Conservation (phyloP, 2,888 invertebrate genomes). For the Ennomos fuscantarius region DNA sequence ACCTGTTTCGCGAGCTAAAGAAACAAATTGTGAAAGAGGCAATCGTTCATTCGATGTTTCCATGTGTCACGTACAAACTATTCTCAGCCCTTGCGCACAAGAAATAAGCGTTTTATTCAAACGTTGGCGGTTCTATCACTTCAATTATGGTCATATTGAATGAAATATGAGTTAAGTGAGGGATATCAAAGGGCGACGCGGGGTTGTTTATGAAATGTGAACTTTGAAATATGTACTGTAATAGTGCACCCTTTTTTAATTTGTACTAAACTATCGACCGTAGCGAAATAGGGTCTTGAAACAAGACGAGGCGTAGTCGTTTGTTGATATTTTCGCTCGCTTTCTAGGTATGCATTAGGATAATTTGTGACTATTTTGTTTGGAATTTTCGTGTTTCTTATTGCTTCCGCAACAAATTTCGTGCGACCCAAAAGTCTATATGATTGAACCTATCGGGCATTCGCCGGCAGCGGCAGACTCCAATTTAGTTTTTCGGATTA, state of each 20-base stretch:
- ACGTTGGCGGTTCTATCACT: slow-evolving; percentile 63
- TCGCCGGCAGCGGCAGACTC: slow-evolving; percentile 82
- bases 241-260: slow-evolving; percentile 81
- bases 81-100: slow-evolving; percentile 62
- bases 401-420: slow-evolving; percentile 85
- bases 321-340: slow-evolving; percentile 59
- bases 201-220: slow-evolving; percentile 80
- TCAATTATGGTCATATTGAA: slow-evolving; percentile 84
- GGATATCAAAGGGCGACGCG: slow-evolving; percentile 82
- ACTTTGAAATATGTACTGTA: slow-evolving; percentile 80
- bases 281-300: slow-evolving; percentile 71
- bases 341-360: slow-evolving; percentile 49
- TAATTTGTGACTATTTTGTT: slow-evolving; percentile 73
- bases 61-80: slow-evolving; percentile 54
- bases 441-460: slow-evolving; percentile 82
- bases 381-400: slow-evolving; percentile 82
- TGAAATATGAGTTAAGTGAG: slow-evolving; percentile 85
- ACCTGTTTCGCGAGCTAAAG: slow-evolving; percentile 81
- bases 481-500: slow-evolving; percentile 85
- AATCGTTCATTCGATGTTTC: slow-evolving; percentile 76
- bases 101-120: slow-evolving; percentile 69
- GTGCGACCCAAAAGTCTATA: slow-evolving; percentile 82
- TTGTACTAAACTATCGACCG: slow-evolving; percentile 79
- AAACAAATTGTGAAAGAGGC: slow-evolving; percentile 85
- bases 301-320: slow-evolving; percentile 42